These are phyloP conservation scores for Leptatherina wallacei DNA, from an alignment of 2,797 vertebrate species.

Conservation along the genomic window DNA sequence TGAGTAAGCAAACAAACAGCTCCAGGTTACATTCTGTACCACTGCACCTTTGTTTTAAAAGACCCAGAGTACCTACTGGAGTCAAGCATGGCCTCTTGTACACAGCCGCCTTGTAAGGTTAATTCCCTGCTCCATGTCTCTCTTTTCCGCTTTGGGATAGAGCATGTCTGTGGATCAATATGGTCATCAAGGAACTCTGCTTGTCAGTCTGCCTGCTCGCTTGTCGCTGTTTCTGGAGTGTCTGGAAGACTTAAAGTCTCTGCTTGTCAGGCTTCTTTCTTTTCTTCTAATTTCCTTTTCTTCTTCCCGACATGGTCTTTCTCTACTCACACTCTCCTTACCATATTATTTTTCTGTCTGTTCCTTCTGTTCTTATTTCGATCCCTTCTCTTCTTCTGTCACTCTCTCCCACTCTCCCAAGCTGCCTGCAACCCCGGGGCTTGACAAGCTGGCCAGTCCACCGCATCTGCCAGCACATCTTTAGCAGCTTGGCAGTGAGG, in stretches of 20 bases:
- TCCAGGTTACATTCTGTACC: constrained; percentile 27
- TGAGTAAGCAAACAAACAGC: constrained; percentile 66
- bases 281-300: constrained; percentile 30
- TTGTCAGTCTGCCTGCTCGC: constrained; percentile 52
- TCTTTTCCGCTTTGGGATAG: constrained; percentile 46
- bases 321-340: constrained; percentile 19
- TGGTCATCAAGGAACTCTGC: constrained; percentile 41
- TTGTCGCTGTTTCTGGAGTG: constrained; percentile 63
- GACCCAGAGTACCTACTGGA: constrained; percentile 45
- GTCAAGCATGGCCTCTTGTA: constrained; percentile 55
- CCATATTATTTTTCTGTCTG: constrained; percentile 31
- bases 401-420: constrained; percentile 60
- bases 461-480: constrained; percentile 97
- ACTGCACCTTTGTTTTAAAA: constrained; percentile 47
- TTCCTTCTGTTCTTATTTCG: constrained; percentile 28
- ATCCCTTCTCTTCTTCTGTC: constrained; percentile 35
- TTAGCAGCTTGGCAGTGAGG: constrained; percentile 94
- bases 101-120: constrained; percentile 53
- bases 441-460: constrained; percentile 82
- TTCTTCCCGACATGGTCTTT: constrained; percentile 33
- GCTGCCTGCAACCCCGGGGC: constrained; percentile 74
- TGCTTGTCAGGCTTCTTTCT: constrained; percentile 30
- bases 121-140: constrained; percentile 29
- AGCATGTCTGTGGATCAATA: constrained; percentile 66
- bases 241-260: constrained; percentile 49